phyloP scores from a whole-genome alignment of 2,888 invertebrate species.

The Epirrhoe tristata region DNA sequence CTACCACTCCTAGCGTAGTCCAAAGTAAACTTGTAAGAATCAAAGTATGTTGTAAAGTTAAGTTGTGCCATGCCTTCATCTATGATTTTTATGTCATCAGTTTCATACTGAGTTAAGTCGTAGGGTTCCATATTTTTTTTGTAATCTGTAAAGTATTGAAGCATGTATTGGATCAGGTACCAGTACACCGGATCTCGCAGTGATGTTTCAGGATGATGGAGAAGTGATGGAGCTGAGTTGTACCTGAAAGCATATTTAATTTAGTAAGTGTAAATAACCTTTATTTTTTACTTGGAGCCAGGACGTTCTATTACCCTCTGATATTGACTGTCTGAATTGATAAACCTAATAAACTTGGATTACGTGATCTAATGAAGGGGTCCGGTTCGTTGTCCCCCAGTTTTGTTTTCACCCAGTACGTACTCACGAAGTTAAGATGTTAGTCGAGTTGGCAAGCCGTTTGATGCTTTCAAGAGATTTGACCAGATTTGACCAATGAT shows the following conservation, averaged over 20 bases:
- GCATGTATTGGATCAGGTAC: conserved; percentile 62
- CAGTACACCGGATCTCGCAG: conserved; percentile 74
- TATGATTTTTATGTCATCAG: conserved; percentile 59
- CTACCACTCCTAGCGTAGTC: conserved; percentile 54
- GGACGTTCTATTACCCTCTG: too few relatives aligned
- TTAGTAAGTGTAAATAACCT: too few relatives aligned
- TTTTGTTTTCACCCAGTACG: too few relatives aligned
- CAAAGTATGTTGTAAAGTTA: conserved; percentile 67
- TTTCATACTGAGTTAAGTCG: conserved; percentile 62
- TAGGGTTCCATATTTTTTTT: conserved; percentile 60
- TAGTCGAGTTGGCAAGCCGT: too few relatives aligned
- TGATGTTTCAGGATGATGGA: conserved; percentile 75
- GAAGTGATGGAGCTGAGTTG: conserved; percentile 71
- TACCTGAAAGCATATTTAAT: conserved; percentile 58
- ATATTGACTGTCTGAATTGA: too few relatives aligned
- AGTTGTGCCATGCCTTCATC: conserved; percentile 49
- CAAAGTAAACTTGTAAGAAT: conserved; percentile 65
- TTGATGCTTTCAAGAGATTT: too few relatives aligned
- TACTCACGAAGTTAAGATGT: too few relatives aligned
- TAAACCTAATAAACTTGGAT: too few relatives aligned
- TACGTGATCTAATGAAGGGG: too few relatives aligned
- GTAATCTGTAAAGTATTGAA: conserved; percentile 69
- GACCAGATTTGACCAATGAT: too few relatives aligned
- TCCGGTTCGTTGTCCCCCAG: too few relatives aligned
- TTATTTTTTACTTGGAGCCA: too few relatives aligned